Percentiles rank a stretch among this genome's conserved stretches.
Evolutionary conservation across 92 coral and sea anemone species (phyloP).

Genomic region (Chrysogorgia sp.): DNA sequence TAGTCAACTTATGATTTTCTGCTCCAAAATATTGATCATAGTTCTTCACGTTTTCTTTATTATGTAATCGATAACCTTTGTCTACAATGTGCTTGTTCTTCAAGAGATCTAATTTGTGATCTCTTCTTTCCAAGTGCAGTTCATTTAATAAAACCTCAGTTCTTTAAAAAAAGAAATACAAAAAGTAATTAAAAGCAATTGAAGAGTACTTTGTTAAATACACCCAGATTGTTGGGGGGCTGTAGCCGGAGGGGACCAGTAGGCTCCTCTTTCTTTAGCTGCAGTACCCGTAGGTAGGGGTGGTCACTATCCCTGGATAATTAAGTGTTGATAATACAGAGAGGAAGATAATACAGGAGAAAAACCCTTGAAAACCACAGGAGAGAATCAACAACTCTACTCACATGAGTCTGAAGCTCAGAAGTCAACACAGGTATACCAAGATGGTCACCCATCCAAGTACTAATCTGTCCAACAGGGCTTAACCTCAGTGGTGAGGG

Average conservation of each 20-base stretch:
- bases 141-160: slow-evolving; percentile 36
- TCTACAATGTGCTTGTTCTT: slow-evolving; percentile 14
- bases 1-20: slow-evolving; percentile 19
- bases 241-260: too few relatives aligned
- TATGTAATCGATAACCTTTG: slow-evolving; percentile 22
- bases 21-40: slow-evolving; percentile 1
- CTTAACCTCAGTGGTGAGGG: too few relatives aligned
- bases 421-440: too few relatives aligned
- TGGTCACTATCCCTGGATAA: neutral
- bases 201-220: neutral
- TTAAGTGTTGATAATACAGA: neutral
- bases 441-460: too few relatives aligned
- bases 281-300: too few relatives aligned
- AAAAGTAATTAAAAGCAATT: neutral
- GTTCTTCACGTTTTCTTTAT: slow-evolving; percentile 23
- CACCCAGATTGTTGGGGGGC: neutral
- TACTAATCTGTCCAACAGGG: too few relatives aligned
- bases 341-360: neutral
- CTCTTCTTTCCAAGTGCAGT: slow-evolving; percentile 28
- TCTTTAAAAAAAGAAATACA: neutral
- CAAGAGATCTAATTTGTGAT: slow-evolving; percentile 22
- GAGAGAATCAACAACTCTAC: too few relatives aligned
- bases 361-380: neutral
- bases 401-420: too few relatives aligned
- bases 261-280: too few relatives aligned